phyloP scores from a whole-genome alignment of 2,797 vertebrate species.

The Euthynnus affinis region DNA sequence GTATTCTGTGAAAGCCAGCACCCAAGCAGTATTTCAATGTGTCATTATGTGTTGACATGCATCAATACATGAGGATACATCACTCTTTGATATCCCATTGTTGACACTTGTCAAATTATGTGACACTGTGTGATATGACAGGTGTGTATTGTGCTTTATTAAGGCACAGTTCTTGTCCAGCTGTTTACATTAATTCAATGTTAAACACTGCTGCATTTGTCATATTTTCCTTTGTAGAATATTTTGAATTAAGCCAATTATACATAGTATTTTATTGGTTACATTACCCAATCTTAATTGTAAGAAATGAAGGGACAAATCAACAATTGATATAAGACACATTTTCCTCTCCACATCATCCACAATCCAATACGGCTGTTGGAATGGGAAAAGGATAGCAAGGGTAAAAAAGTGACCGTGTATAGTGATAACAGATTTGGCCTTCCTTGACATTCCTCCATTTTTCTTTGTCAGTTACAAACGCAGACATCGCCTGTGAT shows the following conservation, averaged over 20 bases:
- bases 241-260: background rate
- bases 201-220: background rate
- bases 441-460: background rate
- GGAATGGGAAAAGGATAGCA: background rate
- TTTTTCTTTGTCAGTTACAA: constrained; percentile 86
- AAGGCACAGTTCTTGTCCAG: background rate
- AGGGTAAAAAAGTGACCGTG: background rate
- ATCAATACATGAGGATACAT: no score
- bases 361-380: background rate
- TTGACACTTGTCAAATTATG: background rate
- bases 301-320: background rate
- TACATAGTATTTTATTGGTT: background rate
- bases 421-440: background rate
- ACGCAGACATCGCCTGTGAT: constrained; percentile 94
- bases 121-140: background rate
- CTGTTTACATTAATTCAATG: background rate
- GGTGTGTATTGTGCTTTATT: background rate
- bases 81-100: background rate
- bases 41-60: no score
- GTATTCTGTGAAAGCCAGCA: no score
- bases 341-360: background rate
- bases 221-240: background rate
- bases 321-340: background rate
- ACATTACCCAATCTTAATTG: background rate
- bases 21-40: no score